Conservation (phyloP, 1,140 invertebrate genomes). For the Diuraphis noxia region DNA sequence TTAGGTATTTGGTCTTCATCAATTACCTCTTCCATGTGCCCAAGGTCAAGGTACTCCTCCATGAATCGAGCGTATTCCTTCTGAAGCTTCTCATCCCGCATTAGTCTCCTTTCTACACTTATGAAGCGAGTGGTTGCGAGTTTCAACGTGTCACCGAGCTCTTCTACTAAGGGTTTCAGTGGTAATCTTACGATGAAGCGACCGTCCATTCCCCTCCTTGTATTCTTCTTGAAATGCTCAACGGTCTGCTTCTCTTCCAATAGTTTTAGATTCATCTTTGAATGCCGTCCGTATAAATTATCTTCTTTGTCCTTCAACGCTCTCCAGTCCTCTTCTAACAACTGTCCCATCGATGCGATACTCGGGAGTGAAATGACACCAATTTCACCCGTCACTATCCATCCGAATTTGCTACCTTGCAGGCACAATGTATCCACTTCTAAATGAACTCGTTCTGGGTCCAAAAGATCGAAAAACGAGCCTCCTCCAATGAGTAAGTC, state of each 20-base stretch:
- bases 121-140: not conserved
- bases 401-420: not conserved
- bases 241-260: not conserved
- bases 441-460: not conserved
- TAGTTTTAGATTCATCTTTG: not conserved
- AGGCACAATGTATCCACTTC: not conserved
- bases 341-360: not conserved
- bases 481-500: not conserved
- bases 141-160: not conserved
- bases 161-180: not conserved
- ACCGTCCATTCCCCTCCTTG: not conserved
- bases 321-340: not conserved
- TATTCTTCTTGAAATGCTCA: not conserved
- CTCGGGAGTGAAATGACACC: not conserved
- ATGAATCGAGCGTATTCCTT: not conserved
- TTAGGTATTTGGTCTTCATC: not conserved
- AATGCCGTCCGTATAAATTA: not conserved
- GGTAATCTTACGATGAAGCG: not conserved
- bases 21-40: not conserved
- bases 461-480: not conserved
- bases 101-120: not conserved
- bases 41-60: not conserved
- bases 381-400: not conserved
- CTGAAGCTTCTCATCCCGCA: not conserved
- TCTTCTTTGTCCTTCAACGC: not conserved